Evolutionary conservation across 2,797 vertebrate genomes (phyloP), one percentile per base, ranked within the genome.

Genomic region (Enteromius argenteus): DNA sequence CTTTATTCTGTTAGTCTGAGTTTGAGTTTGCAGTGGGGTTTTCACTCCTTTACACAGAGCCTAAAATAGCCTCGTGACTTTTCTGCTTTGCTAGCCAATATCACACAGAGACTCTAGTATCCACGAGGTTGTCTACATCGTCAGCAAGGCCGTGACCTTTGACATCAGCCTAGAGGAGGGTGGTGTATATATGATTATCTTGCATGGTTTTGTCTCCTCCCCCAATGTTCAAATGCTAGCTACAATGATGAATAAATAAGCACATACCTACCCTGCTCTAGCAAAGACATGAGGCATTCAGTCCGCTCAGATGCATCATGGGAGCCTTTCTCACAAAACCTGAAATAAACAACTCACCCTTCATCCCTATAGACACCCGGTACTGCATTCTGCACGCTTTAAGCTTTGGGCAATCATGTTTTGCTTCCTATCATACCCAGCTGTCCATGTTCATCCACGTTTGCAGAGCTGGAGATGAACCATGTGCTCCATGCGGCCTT

Each of bases 371-470:
- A 86, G 84, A 49, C 32, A 58, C 35, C 21, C 1, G n/a, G 21
- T 5, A 42, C 74, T 39, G 8, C 46, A 27, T 89, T 49, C 13
- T 89, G 87, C 64, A 69, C 85, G 75, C 80, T 66, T 67, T 85
- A 51, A 46, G 74, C 84, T 69, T 84, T 23, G 51, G 62, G 83
- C 56, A 72, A 62, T 81, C 88, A 77, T 53, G 67, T 83, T 81
- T 86, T 79, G n/a, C 88, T 78, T 49, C 76, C 79, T 32, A 62
- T 71, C 86, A 87, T 82, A 42, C 89, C 91, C 86, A 88, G 90
- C 91, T 93, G 94, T 94, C 92, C 88, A 69, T 79, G 87, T 86
- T 64, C 86, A 94, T 95, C 62, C 86, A 69, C 75, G 79, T 88
- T 84, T 85, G 79, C 71, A 81, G 80, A 82, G 84, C 84, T 76